Evolutionary conservation across 2,888 invertebrate species (phyloP), one percentile per base, ranked within the genome.

Genomic region (Augochlorella aurata): DNA sequence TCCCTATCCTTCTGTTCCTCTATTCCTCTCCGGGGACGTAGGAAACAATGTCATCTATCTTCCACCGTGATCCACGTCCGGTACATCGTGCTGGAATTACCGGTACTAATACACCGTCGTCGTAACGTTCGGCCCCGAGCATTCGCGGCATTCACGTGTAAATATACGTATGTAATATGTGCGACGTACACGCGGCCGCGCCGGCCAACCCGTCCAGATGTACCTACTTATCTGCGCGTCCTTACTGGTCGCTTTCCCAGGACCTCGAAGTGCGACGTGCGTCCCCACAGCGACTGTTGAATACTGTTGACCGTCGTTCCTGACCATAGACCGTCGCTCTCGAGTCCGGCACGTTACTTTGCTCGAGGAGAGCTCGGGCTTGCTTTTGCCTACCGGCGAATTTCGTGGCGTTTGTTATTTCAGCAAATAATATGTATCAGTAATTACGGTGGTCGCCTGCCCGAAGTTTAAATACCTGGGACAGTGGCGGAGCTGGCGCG

Each of bases 21-120:
- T 18, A 54, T 78, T 77, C 71, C 70, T 68, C 85, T 73, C 83
- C 79, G 58, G 84, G 83, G 82, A 87, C 85, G 81, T 78, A 84
- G 87, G 90, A 88, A 90, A 90, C 90, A 90, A 88, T 89, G 89
- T 88, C 89, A 89, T 90, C 86, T 89, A 90, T 90, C 89, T 90
- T 88, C 87, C 84, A 78, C 77, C 84, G 86, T 89, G 90, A 90
- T 89, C 88, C 89, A 89, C 87, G 89, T 89, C 89, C 88, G 88
- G 84, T 86, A 88, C 89, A 90, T 89, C 88, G 83, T 81, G 87
- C 83, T 84, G 86, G 87, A 90, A 86, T 88, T 90, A 89, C 88
- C 87, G 87, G 81, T 86, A 86, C 88, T 89, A 88, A 89, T 87
- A 85, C 88, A 84, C 82, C 78, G 77, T 69, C 78, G 77, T 69